Conservation (phyloP, 2,113 vertebrate genomes). For the Mormyrus iriodes region DNA sequence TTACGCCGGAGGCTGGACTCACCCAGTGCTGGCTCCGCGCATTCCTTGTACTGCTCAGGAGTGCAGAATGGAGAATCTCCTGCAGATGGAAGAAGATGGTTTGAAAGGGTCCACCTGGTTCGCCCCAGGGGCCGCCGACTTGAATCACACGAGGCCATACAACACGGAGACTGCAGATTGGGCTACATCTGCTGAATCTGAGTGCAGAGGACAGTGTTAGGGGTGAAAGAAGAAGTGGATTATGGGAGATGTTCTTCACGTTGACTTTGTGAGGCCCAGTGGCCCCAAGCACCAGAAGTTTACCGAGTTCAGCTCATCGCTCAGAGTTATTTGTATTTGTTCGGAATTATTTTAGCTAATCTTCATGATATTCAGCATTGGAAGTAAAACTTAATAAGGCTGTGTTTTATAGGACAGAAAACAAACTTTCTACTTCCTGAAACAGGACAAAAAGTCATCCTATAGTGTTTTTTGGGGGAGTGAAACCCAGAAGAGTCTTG, state of each 20-base stretch:
- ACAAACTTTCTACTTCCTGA: background rate
- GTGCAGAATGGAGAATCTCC: slow-evolving; percentile 94
- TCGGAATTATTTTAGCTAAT: background rate
- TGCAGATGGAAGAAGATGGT: slow-evolving; percentile 48
- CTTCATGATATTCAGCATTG: background rate
- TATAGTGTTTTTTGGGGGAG: background rate
- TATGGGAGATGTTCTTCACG: background rate
- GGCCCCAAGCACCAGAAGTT: background rate
- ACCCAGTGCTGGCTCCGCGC: slow-evolving; percentile 92
- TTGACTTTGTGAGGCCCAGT: background rate
- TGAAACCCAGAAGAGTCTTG: background rate
- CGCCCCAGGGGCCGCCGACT: too few species aligned
- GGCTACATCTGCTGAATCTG: background rate
- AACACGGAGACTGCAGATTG: background rate
- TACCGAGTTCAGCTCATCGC: background rate
- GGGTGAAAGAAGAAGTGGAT: background rate
- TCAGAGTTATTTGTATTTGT: background rate
- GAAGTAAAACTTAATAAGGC: background rate
- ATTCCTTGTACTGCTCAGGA: slow-evolving; percentile 97
- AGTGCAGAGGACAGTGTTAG: background rate
- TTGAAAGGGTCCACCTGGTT: background rate
- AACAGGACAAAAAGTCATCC: background rate
- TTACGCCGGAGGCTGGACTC: slow-evolving; percentile 48
- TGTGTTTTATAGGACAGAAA: background rate
- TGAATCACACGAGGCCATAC: background rate